Base-by-base conservation (phyloP, 1,140 invertebrate genomes). In the Proctacanthus coquilletti region DNA sequence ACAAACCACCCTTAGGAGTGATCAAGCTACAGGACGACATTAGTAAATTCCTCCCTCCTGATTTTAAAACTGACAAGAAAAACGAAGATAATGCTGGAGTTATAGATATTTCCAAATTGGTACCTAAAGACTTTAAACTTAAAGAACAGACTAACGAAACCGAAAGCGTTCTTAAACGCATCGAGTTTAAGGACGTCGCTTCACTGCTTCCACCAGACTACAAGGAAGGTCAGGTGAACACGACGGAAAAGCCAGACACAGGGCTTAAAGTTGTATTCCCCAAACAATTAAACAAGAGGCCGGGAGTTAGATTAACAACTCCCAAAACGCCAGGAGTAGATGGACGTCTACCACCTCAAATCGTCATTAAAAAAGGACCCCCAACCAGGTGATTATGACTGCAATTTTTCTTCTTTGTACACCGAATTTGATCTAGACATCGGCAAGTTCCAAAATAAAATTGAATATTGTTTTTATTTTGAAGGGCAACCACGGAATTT, bases 401-500 rank as follows among this genome's bases (percentile, higher is more conserved):
- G 27, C 37, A 20, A 34, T 25, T 19, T 41, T 20, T 33, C 3
- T 36, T 19, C 21, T 11, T 34, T 27, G n/a, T n/a, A n/a, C n/a
- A n/a, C n/a, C n/a, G n/a, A n/a, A n/a, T n/a, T n/a, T n/a, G n/a
- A n/a, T n/a, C n/a, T n/a, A n/a, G n/a, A n/a, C n/a, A n/a, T n/a
- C n/a, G n/a, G n/a, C n/a, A n/a, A n/a, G n/a, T n/a, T 44, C 30
- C n/a, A 20, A 18, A 19, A 32, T 35, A 3, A 32, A 10, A 4
- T 14, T 21, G 6, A 32, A 17, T 39, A n/a, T 18, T 25, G 6
- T 44, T 18, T 18, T 35, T 18, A 20, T 10, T 5, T 10, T n/a
- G 27, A 36, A 84, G 85, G 59, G 76, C 77, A 32, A 84, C 81
- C 11, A 88, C 84, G 2, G 80, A 84, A 55, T 89, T 89, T 48